Conservation (phyloP, 2,113 vertebrate species). For the Dicaeum eximium region DNA sequence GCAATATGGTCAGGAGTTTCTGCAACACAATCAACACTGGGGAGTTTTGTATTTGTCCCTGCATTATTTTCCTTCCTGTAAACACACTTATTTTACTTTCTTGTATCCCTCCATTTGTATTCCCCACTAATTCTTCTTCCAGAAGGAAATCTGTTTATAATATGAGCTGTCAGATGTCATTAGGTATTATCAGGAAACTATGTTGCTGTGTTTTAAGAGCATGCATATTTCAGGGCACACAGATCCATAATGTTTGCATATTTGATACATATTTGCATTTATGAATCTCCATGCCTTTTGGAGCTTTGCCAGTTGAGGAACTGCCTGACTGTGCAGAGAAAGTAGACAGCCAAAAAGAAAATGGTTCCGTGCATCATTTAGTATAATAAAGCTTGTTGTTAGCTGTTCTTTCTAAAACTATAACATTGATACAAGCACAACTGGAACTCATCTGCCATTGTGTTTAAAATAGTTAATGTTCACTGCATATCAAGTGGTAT, state of each 20-base stretch:
- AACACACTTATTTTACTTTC: background rate
- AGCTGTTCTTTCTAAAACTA: background rate
- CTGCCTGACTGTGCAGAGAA: background rate
- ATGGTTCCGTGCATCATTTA: background rate
- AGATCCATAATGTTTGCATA: constrained; percentile 40
- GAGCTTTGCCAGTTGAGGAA: background rate
- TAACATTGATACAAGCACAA: background rate
- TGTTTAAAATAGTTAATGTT: background rate
- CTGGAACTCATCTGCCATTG: background rate
- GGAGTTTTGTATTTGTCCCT: background rate
- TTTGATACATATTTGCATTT: constrained; percentile 40
- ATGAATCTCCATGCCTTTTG: background rate
- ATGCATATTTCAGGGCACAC: background rate
- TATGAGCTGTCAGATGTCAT: constrained; percentile 18
- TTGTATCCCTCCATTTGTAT: background rate
- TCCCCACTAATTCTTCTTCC: background rate
- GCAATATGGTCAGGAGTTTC: background rate
- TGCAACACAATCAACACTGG: background rate
- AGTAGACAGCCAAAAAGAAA: background rate
- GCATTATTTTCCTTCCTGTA: background rate
- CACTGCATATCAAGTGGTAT: background rate
- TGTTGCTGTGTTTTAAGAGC: background rate
- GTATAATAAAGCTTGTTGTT: background rate
- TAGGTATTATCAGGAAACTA: background rate
- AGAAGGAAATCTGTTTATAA: constrained; percentile 7